phyloP scores from a whole-genome alignment of 2,113 vertebrate genomes.

The Limanda limanda region DNA sequence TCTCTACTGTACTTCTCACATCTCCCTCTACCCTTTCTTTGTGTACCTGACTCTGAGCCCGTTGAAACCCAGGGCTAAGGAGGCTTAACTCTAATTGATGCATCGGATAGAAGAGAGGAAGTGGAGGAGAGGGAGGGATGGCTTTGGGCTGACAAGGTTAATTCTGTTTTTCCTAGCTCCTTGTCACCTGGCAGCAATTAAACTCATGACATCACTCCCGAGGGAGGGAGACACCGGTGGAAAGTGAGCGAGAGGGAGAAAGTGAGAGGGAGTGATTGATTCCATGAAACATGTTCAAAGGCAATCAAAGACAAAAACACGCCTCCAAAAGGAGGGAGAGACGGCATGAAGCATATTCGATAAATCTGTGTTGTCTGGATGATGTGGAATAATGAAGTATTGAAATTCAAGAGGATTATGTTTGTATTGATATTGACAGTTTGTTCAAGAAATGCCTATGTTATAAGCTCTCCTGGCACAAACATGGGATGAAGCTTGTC shows the following conservation, averaged over 20 bases:
- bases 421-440: conserved; percentile 49
- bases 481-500: not conserved
- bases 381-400: conserved; percentile 29
- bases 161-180: conserved; percentile 76
- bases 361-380: conserved; percentile 9
- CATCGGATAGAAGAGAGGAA: conserved; percentile 52
- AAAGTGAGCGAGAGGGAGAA: conserved; percentile 1
- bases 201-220: conserved; percentile 58
- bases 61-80: conserved; percentile 53
- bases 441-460: conserved; percentile 39
- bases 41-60: conserved; percentile 64
- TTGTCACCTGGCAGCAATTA: conserved; percentile 76
- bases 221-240: conserved; percentile 31
- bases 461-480: conserved; percentile 25
- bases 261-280: conserved; percentile 12
- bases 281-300: conserved; percentile 50
- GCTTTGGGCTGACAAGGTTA: conserved; percentile 78
- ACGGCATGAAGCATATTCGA: conserved; percentile 3
- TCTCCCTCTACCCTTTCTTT: conserved; percentile 17
- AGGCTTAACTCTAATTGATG: conserved; percentile 80
- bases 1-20: conserved; percentile 39
- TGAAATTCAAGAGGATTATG: conserved; percentile 47
- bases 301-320: conserved; percentile 13
- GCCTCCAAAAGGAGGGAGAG: not conserved
- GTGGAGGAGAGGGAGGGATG: conserved; percentile 31